A percentile compares a stretch with the other conserved stretches of the same genome.
Conservation (phyloP, 2,797 vertebrate genomes). For the Vespertilio murinus region DNA sequence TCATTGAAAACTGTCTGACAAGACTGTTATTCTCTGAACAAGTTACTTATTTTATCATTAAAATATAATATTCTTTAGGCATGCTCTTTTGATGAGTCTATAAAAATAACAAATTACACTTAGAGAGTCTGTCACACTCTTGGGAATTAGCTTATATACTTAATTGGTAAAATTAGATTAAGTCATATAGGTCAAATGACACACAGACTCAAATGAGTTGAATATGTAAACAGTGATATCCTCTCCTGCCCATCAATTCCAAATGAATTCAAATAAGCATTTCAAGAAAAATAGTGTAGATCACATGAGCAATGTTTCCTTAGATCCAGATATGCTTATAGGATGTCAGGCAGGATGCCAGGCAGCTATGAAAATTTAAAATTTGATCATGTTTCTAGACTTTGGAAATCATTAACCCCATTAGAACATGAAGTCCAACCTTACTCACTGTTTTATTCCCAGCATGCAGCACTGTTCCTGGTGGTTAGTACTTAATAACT, state of each 20-base stretch:
- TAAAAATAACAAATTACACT: neutral
- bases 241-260: neutral
- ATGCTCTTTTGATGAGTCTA: neutral
- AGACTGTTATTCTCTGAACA: neutral
- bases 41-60: conserved; percentile 31
- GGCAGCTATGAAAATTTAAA: neutral
- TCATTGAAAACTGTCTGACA: conserved; percentile 15
- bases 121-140: neutral
- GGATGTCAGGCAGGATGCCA: neutral
- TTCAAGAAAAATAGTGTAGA: neutral
- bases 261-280: neutral
- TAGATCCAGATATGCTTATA: neutral
- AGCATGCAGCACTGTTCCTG: neutral
- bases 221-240: neutral
- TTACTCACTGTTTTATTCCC: neutral
- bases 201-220: neutral
- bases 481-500: neutral
- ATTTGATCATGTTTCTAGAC: neutral
- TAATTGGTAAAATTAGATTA: conserved; percentile 20
- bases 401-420: neutral
- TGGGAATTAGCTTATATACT: conserved; percentile 9
- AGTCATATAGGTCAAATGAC: neutral
- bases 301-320: neutral
- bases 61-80: neutral
- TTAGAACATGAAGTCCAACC: neutral